phyloP scores from a whole-genome alignment of 2,797 vertebrate species.

The Loris lydekkerianus region DNA sequence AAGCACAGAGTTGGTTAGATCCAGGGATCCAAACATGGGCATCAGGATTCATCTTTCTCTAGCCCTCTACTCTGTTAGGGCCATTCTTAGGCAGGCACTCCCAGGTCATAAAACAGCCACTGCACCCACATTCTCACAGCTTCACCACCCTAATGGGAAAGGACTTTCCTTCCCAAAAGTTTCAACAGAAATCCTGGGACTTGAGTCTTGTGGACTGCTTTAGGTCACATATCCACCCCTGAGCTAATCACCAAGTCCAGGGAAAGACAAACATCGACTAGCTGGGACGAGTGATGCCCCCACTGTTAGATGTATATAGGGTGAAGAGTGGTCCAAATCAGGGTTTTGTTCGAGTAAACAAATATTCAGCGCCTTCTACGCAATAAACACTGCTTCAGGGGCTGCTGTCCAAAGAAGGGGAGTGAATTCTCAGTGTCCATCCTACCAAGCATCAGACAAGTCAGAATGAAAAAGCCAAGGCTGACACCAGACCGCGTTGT shows the following conservation, averaged over 20 bases:
- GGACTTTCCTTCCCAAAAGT: neutral
- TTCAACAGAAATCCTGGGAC: neutral
- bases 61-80: neutral
- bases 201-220: neutral
- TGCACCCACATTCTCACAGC: neutral
- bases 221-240: neutral
- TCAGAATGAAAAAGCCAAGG: neutral
- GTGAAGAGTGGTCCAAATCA: neutral
- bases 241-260: neutral
- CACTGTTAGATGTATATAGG: neutral
- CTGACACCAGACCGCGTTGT: neutral
- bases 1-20: neutral
- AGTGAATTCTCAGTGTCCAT: neutral
- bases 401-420: neutral
- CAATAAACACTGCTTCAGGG: neutral
- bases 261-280: neutral
- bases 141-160: neutral
- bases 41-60: neutral
- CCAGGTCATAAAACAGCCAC: neutral
- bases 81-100: neutral
- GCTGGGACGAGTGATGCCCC: rapidly evolving
- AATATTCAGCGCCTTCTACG: neutral
- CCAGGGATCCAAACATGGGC: neutral
- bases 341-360: neutral
- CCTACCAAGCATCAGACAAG: neutral